phyloP scores from a whole-genome alignment of 2,888 invertebrate genomes.

The Tanaodytes sp. region DNA sequence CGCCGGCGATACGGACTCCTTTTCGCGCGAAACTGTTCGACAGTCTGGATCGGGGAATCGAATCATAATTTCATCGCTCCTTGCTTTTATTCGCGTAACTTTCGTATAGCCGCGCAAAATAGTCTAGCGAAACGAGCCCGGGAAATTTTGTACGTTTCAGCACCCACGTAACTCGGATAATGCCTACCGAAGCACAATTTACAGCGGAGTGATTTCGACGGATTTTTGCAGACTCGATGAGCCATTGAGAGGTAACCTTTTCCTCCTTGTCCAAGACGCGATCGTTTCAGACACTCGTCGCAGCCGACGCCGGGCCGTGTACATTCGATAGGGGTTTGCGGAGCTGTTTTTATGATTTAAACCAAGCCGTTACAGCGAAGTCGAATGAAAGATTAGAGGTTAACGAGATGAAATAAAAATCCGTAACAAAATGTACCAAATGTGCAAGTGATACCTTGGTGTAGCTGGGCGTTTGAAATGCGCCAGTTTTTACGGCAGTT shows the following conservation, averaged over 20 bases:
- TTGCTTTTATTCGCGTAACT: slow-evolving; percentile 18
- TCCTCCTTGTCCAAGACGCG: slow-evolving; percentile 50
- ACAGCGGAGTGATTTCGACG: slow-evolving; percentile 40
- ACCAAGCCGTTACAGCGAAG: slow-evolving; percentile 27
- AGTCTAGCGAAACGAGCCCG: slow-evolving; percentile 10
- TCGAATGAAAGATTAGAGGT: slow-evolving; percentile 20
- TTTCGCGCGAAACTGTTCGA: too few relatives aligned
- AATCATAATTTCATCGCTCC: too few relatives aligned
- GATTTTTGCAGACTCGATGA: slow-evolving; percentile 51
- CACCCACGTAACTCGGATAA: slow-evolving; percentile 33
- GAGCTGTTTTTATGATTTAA: slow-evolving; percentile 61
- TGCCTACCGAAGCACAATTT: slow-evolving; percentile 43
- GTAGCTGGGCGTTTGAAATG: too few relatives aligned
- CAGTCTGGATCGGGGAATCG: too few relatives aligned
- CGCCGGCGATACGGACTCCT: too few relatives aligned
- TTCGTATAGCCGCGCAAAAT: slow-evolving; percentile 15
- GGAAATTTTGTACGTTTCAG: slow-evolving; percentile 55
- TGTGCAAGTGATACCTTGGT: too few relatives aligned
- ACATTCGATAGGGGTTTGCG: slow-evolving; percentile 65
- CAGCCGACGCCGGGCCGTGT: slow-evolving; percentile 56
- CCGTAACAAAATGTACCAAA: too few relatives aligned
- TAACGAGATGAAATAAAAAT: slow-evolving; percentile 28
- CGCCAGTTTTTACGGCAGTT: too few relatives aligned
- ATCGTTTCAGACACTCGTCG: slow-evolving; percentile 67
- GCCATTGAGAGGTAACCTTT: slow-evolving; percentile 44